Base-by-base conservation (phyloP, 2,888 invertebrate genomes). In the Laothoe populi region DNA sequence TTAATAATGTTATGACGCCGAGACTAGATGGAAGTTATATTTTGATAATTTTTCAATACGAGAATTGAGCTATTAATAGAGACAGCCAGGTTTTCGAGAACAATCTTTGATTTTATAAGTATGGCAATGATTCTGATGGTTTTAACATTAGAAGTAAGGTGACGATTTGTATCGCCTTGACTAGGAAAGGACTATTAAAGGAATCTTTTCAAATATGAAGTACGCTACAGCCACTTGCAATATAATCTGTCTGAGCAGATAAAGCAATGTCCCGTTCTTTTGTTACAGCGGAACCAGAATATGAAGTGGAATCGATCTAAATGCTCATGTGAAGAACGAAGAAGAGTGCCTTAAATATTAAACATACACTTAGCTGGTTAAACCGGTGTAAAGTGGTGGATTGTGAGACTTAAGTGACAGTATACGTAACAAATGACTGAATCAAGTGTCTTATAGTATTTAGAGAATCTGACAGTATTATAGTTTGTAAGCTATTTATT, bases 231-330 rank as follows among this genome's bases (percentile, higher is more conserved):
- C 31, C 7, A 31, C 31, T 31, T 2, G 1, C 24, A 40, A 40
- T 42, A 4, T 13, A 24, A 38, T 21, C 0, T 24, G 5, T 40
- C 5, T 1, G 24, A 53, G 23, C 48, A 60, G 49, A 60, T 60
- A 42, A 49, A 60, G 49, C 49, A 60, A 60, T 40, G 16, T 4
- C 16, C 2, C 16, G 74, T 82, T 74, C 63, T 67, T 66, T 91
- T 88, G 84, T 90, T 92, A 83, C 83, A 92, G 92, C 75, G 79
- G 85, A 89, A 79, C 82, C 84, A 77, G 82, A 86, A 82, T 87
- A 86, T 88, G 89, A 84, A 78, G 88, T 92, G 92, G 92, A 92
- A 90, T 83, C 85, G 90, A 62, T 87, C 82, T 86, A 92, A 89
- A 67, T 92, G 92, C 68, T 68, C 73, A 0, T 92, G 92, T 65